A percentile compares a stretch with the other conserved stretches of the same genome.
phyloP scores from a whole-genome alignment of 1,140 invertebrate species.

The Epicauta chinensis region DNA sequence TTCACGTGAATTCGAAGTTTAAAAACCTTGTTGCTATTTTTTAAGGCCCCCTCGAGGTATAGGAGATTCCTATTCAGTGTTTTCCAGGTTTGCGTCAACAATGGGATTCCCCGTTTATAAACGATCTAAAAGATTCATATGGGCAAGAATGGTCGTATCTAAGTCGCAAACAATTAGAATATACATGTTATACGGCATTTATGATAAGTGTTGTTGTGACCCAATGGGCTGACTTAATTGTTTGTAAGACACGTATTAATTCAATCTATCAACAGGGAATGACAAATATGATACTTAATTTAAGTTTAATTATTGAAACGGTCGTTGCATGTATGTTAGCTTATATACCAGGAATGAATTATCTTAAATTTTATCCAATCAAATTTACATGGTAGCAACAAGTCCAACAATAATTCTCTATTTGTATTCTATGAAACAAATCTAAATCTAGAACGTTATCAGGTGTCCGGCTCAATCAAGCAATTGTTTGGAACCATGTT shows the following conservation, averaged over 20 bases:
- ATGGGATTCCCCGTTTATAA: conserved; percentile 67
- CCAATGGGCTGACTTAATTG: conserved; percentile 80
- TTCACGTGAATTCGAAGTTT: too few relatives aligned
- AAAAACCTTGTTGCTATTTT: too few relatives aligned
- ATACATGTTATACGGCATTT: conserved; percentile 78
- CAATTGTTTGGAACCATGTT: too few relatives aligned
- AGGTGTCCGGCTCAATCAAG: too few relatives aligned
- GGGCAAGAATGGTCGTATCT: conserved; percentile 78
- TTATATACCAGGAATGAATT: conserved; percentile 67
- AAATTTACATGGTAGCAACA: conserved; percentile 39
- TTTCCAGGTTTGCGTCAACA: conserved; percentile 60
- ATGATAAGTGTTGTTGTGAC: conserved; percentile 80
- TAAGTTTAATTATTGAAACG: conserved; percentile 70
- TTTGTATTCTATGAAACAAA: too few relatives aligned
- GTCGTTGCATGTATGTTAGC: conserved; percentile 59
- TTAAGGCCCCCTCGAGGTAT: too few relatives aligned
- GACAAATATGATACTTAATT: conserved; percentile 69
- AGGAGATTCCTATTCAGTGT: too few relatives aligned
- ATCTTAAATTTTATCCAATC: conserved; percentile 54
- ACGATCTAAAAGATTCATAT: conserved; percentile 70
- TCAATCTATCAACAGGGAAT: conserved; percentile 70
- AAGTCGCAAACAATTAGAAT: conserved; percentile 70
- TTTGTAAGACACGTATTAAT: conserved; percentile 78
- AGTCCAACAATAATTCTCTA: conserved; percentile 46
- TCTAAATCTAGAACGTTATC: too few relatives aligned